Conservation (phyloP, 1,140 invertebrate species). For the Lepidostoma basale region DNA sequence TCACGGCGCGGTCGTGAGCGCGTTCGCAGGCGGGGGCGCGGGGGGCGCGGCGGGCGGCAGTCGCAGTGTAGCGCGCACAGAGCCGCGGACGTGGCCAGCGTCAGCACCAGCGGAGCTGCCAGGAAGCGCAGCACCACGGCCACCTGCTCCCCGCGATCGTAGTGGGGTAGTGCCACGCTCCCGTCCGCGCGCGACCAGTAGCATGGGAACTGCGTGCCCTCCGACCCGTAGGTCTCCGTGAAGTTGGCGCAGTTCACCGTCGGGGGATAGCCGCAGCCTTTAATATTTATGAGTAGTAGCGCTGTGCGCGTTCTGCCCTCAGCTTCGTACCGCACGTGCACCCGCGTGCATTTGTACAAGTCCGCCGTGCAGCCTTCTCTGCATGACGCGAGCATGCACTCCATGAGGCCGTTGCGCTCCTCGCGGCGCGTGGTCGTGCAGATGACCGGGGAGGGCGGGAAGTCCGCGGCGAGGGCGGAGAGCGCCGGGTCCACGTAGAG, state of each 20-base stretch:
- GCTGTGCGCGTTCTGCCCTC: conserved; percentile 56
- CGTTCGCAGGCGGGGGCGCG: conserved; percentile 53
- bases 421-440: conserved; percentile 79
- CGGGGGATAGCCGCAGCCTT: conserved; percentile 88
- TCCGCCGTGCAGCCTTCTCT: conserved; percentile 88
- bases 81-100: conserved; percentile 79
- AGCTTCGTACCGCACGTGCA: conserved; percentile 76
- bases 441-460: conserved; percentile 76
- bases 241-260: conserved; percentile 84
- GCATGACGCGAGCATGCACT: conserved; percentile 87
- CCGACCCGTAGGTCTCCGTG: conserved; percentile 74
- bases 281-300: conserved; percentile 59
- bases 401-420: conserved; percentile 76
- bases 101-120: conserved; percentile 80
- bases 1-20: conserved; percentile 52
- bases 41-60: conserved; percentile 61
- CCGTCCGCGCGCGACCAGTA: conserved; percentile 83
- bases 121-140: conserved; percentile 80
- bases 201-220: conserved; percentile 80
- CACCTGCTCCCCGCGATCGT: conserved; percentile 78
- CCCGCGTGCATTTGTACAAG: conserved; percentile 83
- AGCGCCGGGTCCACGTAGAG: conserved; percentile 91
- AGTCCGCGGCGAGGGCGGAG: conserved; percentile 83
- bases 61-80: conserved; percentile 86
- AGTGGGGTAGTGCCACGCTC: conserved; percentile 79